Conservation (phyloP, 2,888 invertebrate species). For the Stenurella melanura region DNA sequence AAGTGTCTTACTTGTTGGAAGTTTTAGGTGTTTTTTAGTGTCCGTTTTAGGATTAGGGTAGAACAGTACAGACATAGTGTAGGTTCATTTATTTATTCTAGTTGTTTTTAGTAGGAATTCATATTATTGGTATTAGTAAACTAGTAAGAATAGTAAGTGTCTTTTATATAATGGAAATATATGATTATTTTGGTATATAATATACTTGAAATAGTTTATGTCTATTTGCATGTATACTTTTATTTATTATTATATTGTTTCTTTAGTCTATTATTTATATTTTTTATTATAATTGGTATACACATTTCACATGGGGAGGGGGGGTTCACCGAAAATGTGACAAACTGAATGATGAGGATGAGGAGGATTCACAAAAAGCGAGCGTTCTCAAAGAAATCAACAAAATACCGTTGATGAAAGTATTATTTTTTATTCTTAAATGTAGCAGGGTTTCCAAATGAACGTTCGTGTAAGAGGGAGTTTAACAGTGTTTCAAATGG, state of each 20-base stretch:
- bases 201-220: conserved; percentile 23
- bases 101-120: conserved; percentile 27
- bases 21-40: conserved; percentile 49
- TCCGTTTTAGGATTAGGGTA: conserved; percentile 48
- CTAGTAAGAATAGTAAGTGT: conserved; percentile 34
- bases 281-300: not conserved
- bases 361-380: no score
- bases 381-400: no score
- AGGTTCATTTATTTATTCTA: conserved; percentile 34
- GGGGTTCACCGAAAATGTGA: no score
- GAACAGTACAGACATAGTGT: conserved; percentile 42
- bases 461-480: no score
- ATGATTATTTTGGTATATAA: conserved; percentile 14
- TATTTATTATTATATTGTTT: not conserved
- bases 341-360: no score
- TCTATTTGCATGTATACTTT: conserved; percentile 23
- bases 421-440: no score
- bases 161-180: conserved; percentile 12
- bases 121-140: conserved; percentile 29
- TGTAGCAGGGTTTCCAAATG: no score
- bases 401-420: no score
- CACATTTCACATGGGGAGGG: not conserved
- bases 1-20: conserved; percentile 56
- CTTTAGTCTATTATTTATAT: not conserved
- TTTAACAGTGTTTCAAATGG: no score